Conservation (phyloP, 2,888 invertebrate genomes). For the Imbricaverruca yamaguchii region DNA sequence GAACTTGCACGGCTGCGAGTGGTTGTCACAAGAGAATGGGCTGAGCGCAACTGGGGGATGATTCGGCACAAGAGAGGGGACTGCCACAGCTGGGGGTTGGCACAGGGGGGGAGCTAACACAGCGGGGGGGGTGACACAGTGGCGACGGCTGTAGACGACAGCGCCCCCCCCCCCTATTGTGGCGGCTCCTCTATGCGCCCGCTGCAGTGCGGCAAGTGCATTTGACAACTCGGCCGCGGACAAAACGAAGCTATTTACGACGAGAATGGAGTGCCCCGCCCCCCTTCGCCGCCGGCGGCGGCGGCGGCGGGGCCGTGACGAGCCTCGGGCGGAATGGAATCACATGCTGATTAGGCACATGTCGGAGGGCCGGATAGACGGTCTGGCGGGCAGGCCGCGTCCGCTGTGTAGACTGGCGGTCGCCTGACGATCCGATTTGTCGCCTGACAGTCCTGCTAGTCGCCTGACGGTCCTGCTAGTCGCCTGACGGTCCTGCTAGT, state of each 20-base stretch:
- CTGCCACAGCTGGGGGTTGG: no score
- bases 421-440: no score
- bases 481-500: no score
- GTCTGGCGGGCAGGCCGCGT: not conserved
- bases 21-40: no score
- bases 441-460: no score
- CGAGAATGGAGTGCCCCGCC: not conserved
- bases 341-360: not conserved
- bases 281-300: not conserved
- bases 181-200: not conserved
- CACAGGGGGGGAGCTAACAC: not conserved
- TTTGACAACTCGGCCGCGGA: not conserved
- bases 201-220: not conserved
- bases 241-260: conserved; percentile 12
- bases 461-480: no score
- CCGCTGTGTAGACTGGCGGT: no score
- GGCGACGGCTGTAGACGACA: not conserved
- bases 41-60: no score
- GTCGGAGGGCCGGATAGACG: not conserved
- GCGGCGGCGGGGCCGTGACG: not conserved
- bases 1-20: no score
- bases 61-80: no score
- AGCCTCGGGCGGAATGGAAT: not conserved
- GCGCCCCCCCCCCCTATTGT: not conserved
- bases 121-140: not conserved